Evolutionary conservation across 2,888 invertebrate species (phyloP).

Genomic region (Chrysolina americana): DNA sequence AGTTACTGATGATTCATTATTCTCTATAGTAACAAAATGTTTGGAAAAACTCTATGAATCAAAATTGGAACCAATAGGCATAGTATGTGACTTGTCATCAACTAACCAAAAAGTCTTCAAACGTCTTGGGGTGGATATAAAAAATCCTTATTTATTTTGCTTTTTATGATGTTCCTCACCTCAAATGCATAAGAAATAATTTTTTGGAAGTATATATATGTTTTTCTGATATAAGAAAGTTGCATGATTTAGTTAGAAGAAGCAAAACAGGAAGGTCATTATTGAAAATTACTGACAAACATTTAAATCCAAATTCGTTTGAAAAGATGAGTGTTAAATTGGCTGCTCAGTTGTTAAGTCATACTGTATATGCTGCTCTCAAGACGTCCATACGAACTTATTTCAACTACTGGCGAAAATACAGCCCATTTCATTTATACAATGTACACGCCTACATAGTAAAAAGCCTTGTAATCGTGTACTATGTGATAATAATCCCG

Average conservation of each 20-base stretch:
- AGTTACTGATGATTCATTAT: not conserved
- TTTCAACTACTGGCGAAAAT: too few relatives aligned
- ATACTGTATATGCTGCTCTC: too few relatives aligned
- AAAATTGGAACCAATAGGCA: not conserved
- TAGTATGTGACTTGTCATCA: not conserved
- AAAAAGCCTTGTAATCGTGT: too few relatives aligned
- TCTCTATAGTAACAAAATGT: not conserved
- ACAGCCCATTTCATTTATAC: too few relatives aligned
- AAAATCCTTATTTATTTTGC: not conserved
- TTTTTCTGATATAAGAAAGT: not conserved
- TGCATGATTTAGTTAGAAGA: not conserved
- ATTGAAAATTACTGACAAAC: not conserved
- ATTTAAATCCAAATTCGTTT: too few relatives aligned
- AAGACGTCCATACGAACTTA: not conserved
- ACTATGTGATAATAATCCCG: too few relatives aligned
- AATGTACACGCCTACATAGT: too few relatives aligned
- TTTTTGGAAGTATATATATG: slow-evolving; percentile 5
- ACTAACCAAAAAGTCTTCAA: not conserved
- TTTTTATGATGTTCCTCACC: not conserved
- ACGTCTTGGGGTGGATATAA: not conserved
- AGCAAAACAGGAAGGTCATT: not conserved
- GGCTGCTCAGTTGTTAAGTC: too few relatives aligned
- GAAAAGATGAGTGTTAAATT: too few relatives aligned
- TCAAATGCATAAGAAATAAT: slow-evolving; percentile 20
- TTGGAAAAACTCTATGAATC: not conserved